These are phyloP conservation scores for Chrysotoxum bicinctum DNA, from an alignment of 2,888 invertebrate genomes.

Conservation along the genomic window DNA sequence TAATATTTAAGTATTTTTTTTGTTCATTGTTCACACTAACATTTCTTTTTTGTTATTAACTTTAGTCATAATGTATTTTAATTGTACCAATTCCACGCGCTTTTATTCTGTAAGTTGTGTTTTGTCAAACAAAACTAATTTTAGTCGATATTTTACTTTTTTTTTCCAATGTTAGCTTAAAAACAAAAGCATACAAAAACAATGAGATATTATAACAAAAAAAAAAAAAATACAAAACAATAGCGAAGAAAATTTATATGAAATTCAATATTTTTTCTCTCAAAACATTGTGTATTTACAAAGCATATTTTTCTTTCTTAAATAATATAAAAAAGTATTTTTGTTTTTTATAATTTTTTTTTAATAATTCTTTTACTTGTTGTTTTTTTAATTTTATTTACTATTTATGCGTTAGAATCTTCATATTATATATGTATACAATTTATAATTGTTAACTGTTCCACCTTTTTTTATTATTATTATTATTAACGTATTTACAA, in stretches of 20 bases:
- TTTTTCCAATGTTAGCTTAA: conserved; percentile 40
- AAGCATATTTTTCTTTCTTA: conserved; percentile 58
- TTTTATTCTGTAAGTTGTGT: conserved; percentile 74
- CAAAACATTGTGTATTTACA: conserved; percentile 61
- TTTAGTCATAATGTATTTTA: conserved; percentile 72
- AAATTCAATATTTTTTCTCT: conserved; percentile 56
- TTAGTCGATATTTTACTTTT: conserved; percentile 83
- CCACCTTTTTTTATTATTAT: conserved; percentile 81
- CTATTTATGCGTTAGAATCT: conserved; percentile 72
- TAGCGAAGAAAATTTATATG: conserved; percentile 5
- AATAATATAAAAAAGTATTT: conserved; percentile 59
- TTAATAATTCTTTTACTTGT: conserved; percentile 64
- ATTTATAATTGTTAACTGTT: conserved; percentile 76
- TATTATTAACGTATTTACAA: conserved; percentile 81
- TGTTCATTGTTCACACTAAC: conserved; percentile 73
- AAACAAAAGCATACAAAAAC: conserved; percentile 44
- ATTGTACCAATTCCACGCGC: conserved; percentile 78
- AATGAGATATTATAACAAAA: conserved; percentile 52
- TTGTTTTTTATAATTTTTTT: conserved; percentile 54
- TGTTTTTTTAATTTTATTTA: conserved; percentile 70
- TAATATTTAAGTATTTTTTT: conserved; percentile 73
- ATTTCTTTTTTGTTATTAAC: conserved; percentile 75
- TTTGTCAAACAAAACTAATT: conserved; percentile 75
- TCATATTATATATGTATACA: conserved; percentile 76
- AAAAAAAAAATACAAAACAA: conserved; percentile 48